These are phyloP conservation scores for Lucinisca nassula DNA, from an alignment of 2,888 invertebrate species.

Conservation along the genomic window DNA sequence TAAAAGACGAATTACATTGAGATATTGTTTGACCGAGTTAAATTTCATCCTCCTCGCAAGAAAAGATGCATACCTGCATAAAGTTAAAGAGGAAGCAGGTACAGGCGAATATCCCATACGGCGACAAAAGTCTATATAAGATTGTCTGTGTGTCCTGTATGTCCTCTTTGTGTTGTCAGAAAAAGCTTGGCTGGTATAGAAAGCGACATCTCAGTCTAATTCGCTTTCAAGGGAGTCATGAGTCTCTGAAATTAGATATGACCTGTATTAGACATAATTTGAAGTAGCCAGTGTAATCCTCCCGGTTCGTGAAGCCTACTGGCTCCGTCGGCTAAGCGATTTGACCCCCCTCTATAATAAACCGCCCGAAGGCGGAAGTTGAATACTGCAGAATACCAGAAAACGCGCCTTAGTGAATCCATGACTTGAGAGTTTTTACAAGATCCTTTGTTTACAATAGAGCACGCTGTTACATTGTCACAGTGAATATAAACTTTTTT, in stretches of 20 bases:
- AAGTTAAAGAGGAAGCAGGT: slow-evolving; percentile 4
- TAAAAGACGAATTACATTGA: slow-evolving; percentile 43
- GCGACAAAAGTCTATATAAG: background rate
- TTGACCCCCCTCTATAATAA: slow-evolving; percentile 15
- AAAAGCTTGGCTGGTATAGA: slow-evolving; percentile 17
- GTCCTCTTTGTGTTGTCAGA: slow-evolving; percentile 1
- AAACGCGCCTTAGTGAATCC: slow-evolving; percentile 15
- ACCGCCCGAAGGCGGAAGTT: slow-evolving; percentile 23
- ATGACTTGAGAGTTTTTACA: slow-evolving; percentile 21
- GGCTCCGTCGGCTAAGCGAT: background rate
- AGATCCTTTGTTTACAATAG: slow-evolving; percentile 42
- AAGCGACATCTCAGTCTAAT: slow-evolving; percentile 27
- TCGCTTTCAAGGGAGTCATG: background rate
- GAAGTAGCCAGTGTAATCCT: background rate
- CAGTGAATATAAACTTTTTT: slow-evolving; percentile 24
- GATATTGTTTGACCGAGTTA: slow-evolving; percentile 36
- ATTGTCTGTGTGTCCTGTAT: background rate
- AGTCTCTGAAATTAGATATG: slow-evolving; percentile 5
- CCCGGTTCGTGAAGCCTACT: background rate
- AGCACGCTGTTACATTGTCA: slow-evolving; percentile 31
- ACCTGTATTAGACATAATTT: slow-evolving; percentile 6
- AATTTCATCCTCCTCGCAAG: slow-evolving; percentile 23
- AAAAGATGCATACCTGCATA: slow-evolving; percentile 29
- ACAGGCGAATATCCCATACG: slow-evolving; percentile 15
- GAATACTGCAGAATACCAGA: slow-evolving; percentile 21